Conservation (phyloP, 2,888 invertebrate species). For the Microctonus aethiopoides region DNA sequence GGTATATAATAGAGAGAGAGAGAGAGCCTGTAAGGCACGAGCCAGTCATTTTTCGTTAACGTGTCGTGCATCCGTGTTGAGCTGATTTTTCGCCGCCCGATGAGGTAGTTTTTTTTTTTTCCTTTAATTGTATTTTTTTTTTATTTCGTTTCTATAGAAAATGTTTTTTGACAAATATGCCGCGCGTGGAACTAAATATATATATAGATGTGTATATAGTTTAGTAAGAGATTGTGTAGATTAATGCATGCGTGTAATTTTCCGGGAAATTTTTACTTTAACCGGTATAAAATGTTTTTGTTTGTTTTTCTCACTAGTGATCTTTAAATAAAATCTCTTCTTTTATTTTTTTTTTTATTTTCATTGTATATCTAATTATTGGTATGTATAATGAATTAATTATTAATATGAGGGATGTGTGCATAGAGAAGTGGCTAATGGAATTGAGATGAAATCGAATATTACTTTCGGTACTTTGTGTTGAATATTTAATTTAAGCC, state of each 20-base stretch:
- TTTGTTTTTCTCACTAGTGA: not conserved
- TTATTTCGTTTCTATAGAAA: not conserved
- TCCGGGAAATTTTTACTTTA: not conserved
- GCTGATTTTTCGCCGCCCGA: slow-evolving; percentile 47
- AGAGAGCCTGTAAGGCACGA: slow-evolving; percentile 49
- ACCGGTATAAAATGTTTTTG: not conserved
- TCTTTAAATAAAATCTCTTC: not conserved
- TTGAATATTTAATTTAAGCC: slow-evolving; percentile 57
- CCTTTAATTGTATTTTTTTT: not conserved
- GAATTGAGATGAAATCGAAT: slow-evolving; percentile 26
- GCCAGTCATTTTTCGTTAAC: slow-evolving; percentile 43
- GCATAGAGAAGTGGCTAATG: slow-evolving; percentile 18
- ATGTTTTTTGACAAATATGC: not conserved
- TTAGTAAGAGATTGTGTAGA: not conserved
- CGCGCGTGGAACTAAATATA: not conserved
- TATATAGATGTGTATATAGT: not conserved
- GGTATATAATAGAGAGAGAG: slow-evolving; percentile 22
- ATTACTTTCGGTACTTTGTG: slow-evolving; percentile 38
- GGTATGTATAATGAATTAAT: not conserved
- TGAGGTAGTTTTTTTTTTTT: not conserved
- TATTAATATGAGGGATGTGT: not conserved
- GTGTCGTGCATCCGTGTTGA: slow-evolving; percentile 33
- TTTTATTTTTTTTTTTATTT: not conserved
- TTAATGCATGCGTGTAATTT: not conserved
- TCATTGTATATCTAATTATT: not conserved